phyloP scores from a whole-genome alignment of 2,888 invertebrate genomes.

The Eurytoma californica region DNA sequence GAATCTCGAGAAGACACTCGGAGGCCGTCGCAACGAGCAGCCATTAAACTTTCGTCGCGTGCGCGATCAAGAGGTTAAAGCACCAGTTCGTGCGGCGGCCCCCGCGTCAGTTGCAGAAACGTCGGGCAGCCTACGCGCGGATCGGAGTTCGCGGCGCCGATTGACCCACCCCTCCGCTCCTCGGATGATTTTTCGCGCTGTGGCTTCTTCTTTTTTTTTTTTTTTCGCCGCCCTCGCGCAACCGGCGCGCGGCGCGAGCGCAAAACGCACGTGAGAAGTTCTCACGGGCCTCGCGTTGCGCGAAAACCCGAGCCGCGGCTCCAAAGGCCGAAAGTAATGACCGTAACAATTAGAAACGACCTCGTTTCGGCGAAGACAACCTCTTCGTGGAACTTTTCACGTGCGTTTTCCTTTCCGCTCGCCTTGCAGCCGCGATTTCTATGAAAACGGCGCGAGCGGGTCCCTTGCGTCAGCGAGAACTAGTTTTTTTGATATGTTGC shows the following conservation, averaged over 20 bases:
- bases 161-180: background rate
- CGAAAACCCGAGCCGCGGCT: background rate
- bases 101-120: background rate
- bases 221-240: background rate
- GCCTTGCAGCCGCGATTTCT: background rate
- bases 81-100: background rate
- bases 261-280: constrained; percentile 47
- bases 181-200: background rate
- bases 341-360: constrained; percentile 49
- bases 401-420: background rate
- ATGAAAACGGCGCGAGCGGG: constrained; percentile 1
- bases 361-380: constrained; percentile 31
- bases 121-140: constrained; percentile 1
- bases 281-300: constrained; percentile 48
- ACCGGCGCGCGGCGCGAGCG: background rate
- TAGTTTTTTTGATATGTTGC: background rate
- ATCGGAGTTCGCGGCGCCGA: constrained; percentile 9
- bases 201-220: constrained; percentile 5
- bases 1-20: background rate
- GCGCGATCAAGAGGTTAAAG: constrained; percentile 10
- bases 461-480: constrained; percentile 26
- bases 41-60: constrained; percentile 20
- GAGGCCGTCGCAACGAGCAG: constrained; percentile 2
- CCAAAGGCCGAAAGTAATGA: constrained; percentile 39
- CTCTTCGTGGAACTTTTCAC: background rate